Conservation (phyloP, 2,113 vertebrate species). For the Heterotis niloticus region DNA sequence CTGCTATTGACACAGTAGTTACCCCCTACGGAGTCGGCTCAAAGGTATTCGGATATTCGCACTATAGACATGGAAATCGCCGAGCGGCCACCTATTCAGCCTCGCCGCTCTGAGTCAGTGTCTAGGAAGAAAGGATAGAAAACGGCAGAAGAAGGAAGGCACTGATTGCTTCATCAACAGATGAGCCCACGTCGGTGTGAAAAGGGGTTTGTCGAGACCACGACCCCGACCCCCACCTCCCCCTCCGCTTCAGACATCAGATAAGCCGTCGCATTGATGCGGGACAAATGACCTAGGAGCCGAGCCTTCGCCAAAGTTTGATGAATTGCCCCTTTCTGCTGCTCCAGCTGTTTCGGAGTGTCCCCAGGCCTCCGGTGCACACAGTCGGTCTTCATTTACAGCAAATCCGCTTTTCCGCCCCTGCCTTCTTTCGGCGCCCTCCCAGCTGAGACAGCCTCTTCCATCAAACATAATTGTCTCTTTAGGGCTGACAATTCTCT, state of each 20-base stretch:
- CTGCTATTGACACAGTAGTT: too few species aligned
- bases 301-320: neutral
- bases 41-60: too few species aligned
- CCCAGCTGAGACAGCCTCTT: neutral
- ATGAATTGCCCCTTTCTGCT: constrained; percentile 1
- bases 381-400: constrained; percentile 5
- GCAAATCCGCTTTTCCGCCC: neutral
- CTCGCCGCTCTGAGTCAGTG: too few species aligned
- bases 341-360: constrained; percentile 7
- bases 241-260: neutral
- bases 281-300: neutral
- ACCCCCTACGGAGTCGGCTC: too few species aligned
- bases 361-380: neutral
- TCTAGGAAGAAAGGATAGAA: too few species aligned
- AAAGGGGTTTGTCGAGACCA: neutral
- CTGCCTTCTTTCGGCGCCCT: neutral
- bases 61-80: too few species aligned
- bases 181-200: neutral
- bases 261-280: constrained; percentile 2
- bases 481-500: constrained; percentile 10
- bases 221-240: neutral
- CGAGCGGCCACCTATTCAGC: too few species aligned
- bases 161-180: neutral
- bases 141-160: neutral
- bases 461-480: constrained; percentile 20